These are phyloP conservation scores for Pampusana beccarii DNA, from an alignment of 2,113 vertebrate genomes.

Conservation along the genomic window DNA sequence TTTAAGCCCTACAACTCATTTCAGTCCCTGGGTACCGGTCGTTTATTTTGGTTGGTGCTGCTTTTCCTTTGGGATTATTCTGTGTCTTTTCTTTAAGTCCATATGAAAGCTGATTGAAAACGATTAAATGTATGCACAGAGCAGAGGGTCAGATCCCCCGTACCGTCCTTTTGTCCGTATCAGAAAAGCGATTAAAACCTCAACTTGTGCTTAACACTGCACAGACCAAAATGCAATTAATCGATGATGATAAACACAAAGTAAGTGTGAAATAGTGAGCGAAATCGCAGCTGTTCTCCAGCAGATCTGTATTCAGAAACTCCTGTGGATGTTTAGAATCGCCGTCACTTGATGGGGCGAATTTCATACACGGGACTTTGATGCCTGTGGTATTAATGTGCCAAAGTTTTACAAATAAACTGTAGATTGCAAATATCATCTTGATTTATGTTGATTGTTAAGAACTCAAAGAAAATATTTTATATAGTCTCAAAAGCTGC, in stretches of 20 bases:
- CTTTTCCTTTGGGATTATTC: background rate
- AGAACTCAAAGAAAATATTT: background rate
- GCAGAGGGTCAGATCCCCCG: background rate
- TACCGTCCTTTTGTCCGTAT: background rate
- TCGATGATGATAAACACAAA: background rate
- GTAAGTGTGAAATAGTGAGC: background rate
- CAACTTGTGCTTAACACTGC: background rate
- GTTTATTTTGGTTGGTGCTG: background rate
- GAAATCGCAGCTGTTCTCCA: slow-evolving; percentile 31
- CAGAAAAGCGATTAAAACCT: background rate
- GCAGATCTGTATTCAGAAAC: slow-evolving; percentile 39
- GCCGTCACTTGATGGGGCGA: slow-evolving; percentile 22
- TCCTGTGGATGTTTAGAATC: background rate
- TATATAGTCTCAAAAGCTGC: background rate
- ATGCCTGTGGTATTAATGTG: background rate
- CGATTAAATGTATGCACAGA: background rate
- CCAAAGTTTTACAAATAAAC: background rate
- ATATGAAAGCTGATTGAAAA: background rate
- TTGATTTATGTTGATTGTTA: background rate
- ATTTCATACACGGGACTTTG: background rate
- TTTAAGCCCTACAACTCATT: rapidly evolving
- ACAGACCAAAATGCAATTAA: background rate
- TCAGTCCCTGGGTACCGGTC: background rate
- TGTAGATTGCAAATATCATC: background rate
- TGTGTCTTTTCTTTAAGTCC: background rate